Evolutionary conservation across 2,113 vertebrate species (phyloP).

Genomic region (Chlorodrepanis virens): DNA sequence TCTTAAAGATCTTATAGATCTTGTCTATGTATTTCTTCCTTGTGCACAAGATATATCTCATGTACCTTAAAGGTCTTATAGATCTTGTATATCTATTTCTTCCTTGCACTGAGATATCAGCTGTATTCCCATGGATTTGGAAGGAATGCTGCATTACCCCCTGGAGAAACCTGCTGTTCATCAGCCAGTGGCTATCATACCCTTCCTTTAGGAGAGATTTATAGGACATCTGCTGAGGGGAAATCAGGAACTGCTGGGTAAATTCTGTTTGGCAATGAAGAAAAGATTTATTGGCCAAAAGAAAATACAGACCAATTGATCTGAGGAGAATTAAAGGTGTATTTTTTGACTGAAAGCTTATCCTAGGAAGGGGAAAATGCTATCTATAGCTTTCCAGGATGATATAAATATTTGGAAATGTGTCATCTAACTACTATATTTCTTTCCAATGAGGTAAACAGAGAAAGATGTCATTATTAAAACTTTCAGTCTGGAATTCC

Average conservation of each 20-base stretch:
- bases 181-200: background rate
- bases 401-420: constrained; percentile 3
- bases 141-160: background rate
- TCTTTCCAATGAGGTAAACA: background rate
- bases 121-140: background rate
- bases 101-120: background rate
- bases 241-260: background rate
- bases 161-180: background rate
- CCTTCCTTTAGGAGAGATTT: background rate
- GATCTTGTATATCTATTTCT: background rate
- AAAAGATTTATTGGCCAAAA: background rate
- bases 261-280: background rate
- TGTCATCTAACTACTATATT: background rate
- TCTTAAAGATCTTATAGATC: background rate
- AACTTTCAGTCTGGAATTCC: background rate
- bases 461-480: background rate
- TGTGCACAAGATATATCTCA: background rate
- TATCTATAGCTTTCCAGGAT: background rate
- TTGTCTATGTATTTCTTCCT: background rate
- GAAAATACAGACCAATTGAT: background rate
- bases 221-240: background rate
- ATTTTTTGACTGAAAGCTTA: background rate
- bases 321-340: background rate
- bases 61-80: background rate
- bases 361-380: background rate